phyloP scores from a whole-genome alignment of 2,113 vertebrate species.

The Melierax canorus region DNA sequence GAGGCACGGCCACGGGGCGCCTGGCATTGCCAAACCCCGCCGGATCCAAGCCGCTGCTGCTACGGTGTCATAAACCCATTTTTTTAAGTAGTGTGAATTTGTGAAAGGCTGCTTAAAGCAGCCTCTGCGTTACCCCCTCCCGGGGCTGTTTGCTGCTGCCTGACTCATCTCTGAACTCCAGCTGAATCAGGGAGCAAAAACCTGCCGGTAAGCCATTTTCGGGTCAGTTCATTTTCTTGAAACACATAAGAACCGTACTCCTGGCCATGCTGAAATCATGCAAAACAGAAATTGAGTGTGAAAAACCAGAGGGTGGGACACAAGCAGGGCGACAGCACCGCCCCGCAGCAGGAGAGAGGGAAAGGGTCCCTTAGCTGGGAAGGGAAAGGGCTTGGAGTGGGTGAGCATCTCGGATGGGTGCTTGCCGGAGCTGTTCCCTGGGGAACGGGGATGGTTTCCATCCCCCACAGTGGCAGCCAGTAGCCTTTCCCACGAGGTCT shows the following conservation, averaged over 20 bases:
- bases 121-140: neutral
- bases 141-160: neutral
- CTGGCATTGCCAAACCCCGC: neutral
- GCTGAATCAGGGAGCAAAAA: neutral
- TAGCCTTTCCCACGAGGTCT: neutral
- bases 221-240: neutral
- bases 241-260: neutral
- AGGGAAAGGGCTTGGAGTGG: neutral
- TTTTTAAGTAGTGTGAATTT: neutral
- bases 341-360: fast-evolving
- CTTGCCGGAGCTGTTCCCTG: fast-evolving
- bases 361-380: neutral
- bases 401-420: fast-evolving
- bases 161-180: neutral
- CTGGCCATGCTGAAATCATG: fast-evolving
- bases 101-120: neutral
- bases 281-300: neutral
- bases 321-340: neutral
- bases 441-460: neutral
- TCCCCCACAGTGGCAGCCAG: fast-evolving
- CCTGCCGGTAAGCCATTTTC: neutral
- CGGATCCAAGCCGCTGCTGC: fast-evolving
- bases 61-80: fast-evolving
- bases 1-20: fast-evolving
- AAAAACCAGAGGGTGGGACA: fast-evolving